These are phyloP conservation scores for Marmota flaviventris DNA, from an alignment of 2,113 vertebrate genomes.

Conservation along the genomic window DNA sequence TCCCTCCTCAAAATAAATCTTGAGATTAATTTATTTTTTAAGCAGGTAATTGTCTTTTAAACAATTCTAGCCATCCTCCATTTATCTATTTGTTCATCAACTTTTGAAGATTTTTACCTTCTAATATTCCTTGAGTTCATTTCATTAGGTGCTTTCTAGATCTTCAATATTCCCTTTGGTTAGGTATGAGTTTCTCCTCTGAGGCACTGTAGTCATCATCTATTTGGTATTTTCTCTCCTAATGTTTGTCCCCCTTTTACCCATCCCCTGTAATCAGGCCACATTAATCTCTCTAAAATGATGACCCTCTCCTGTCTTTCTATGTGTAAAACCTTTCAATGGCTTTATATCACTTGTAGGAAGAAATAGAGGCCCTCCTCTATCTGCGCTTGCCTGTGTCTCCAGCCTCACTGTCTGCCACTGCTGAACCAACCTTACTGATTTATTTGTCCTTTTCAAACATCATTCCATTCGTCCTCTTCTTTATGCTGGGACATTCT, in stretches of 20 bases:
- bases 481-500: not conserved
- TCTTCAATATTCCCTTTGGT: not conserved
- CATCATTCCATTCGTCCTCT: not conserved
- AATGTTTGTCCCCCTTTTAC: not conserved
- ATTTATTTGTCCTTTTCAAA: not conserved
- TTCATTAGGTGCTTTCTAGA: not conserved
- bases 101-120: not conserved
- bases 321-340: not conserved
- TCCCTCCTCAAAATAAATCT: not conserved
- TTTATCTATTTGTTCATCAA: not conserved
- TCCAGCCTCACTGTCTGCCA: not conserved
- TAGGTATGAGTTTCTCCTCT: not conserved
- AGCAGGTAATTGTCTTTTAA: not conserved
- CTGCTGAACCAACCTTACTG: not conserved
- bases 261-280: not conserved
- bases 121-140: not conserved
- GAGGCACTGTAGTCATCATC: not conserved
- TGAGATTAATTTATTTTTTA: conserved; percentile 26
- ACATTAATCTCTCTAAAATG: not conserved
- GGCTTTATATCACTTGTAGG: not conserved
- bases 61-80: not conserved
- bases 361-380: not conserved
- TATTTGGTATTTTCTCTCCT: not conserved
- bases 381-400: not conserved
- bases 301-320: not conserved